phyloP scores from a whole-genome alignment of 1,140 invertebrate genomes.

The Drosophila cardini region DNA sequence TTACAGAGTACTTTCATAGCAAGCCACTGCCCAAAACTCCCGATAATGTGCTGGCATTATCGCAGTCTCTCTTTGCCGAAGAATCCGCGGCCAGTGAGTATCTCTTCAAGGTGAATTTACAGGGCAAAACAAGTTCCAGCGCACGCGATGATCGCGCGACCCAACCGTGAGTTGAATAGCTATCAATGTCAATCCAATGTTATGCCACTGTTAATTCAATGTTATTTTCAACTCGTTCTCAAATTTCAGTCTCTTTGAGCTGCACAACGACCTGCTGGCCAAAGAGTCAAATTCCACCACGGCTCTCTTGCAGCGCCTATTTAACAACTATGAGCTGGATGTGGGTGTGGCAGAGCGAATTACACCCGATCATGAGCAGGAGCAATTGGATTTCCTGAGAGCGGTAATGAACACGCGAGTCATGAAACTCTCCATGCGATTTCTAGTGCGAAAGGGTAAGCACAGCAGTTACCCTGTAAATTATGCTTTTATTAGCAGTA shows the following conservation, averaged over 20 bases:
- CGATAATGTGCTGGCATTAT: conserved; percentile 64
- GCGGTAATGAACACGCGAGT: conserved; percentile 89
- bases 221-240: background rate
- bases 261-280: conserved; percentile 66
- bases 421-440: conserved; percentile 89
- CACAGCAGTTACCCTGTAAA: conserved; percentile 23
- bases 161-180: conserved; percentile 86
- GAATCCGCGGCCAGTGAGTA: conserved; percentile 64
- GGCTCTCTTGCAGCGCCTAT: conserved; percentile 87
- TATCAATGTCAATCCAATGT: background rate
- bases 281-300: conserved; percentile 87
- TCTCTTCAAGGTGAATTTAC: conserved; percentile 82
- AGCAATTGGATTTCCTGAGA: conserved; percentile 91
- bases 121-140: conserved; percentile 88
- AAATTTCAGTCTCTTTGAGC: conserved; percentile 63
- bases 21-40: conserved; percentile 57
- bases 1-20: conserved; percentile 70
- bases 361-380: conserved; percentile 89
- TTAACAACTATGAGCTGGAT: conserved; percentile 92
- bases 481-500: background rate
- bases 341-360: conserved; percentile 90
- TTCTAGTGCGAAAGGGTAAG: conserved; percentile 67
- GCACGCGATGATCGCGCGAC: conserved; percentile 89
- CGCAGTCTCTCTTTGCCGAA: conserved; percentile 64
- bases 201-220: background rate